Percentiles rank a stretch among this genome's conserved stretches.
These are phyloP conservation scores for Pan troglodytes DNA, from an alignment of 2,113 vertebrate genomes.

Conservation along the genomic window NHGRI_mPanTro3-v2.1_pri NC_072402.2:129740501-129741000, in stretches of 20 bases:
- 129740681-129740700: neutral
- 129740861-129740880: constrained; percentile 97
- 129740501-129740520: neutral
- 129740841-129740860: constrained; percentile 98
- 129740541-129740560: constrained; percentile 43
- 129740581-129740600: neutral
- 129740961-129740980: neutral
- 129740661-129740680: neutral
- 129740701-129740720: neutral
- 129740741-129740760: neutral
- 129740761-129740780: neutral
- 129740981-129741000: neutral
- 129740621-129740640: neutral
- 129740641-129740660: neutral
- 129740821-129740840: constrained; percentile 95
- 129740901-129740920: constrained; percentile 88
- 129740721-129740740: neutral
- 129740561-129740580: neutral
- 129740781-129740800: constrained; percentile 27
- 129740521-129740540: constrained; percentile 11
- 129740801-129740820: constrained; percentile 21
- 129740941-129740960: neutral
- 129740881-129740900: constrained; percentile 99
- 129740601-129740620: constrained; percentile 2
- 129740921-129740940: neutral